Evolutionary conservation across 2,797 vertebrate genomes (phyloP).

Genomic region (Poeciliopsis presidionis): DNA sequence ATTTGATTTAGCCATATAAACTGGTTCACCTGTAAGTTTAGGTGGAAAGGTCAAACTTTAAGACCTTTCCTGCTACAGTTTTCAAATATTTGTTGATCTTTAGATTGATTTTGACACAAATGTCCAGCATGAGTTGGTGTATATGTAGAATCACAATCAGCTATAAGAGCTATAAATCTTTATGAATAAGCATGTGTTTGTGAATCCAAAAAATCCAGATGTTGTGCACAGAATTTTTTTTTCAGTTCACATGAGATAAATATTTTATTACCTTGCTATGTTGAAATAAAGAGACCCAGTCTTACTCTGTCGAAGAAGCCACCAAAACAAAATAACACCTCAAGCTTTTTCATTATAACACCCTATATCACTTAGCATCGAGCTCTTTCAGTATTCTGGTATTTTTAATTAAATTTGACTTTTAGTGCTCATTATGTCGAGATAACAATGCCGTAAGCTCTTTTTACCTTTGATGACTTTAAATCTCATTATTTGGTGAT

Average conservation of each 20-base stretch:
- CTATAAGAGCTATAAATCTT: not conserved
- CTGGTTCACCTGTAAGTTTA: constrained; percentile 17
- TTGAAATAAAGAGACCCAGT: not conserved
- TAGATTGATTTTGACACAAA: not conserved
- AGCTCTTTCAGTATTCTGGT: not conserved
- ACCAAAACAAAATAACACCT: not conserved
- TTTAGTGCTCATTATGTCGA: not conserved
- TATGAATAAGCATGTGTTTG: not conserved
- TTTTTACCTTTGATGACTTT: not conserved
- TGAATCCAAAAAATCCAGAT: not conserved
- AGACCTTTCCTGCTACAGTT: not conserved
- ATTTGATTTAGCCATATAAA: constrained; percentile 9
- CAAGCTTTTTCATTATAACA: not conserved
- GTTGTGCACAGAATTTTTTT: not conserved
- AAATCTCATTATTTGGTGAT: not conserved
- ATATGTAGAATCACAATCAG: not conserved
- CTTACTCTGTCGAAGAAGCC: not conserved
- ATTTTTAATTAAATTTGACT: not conserved
- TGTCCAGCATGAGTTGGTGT: not conserved
- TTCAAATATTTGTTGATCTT: not conserved
- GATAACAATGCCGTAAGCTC: not conserved
- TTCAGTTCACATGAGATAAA: not conserved
- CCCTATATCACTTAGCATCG: not conserved
- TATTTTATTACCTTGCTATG: not conserved
- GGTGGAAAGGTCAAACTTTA: not conserved